A percentile compares a stretch with the other conserved stretches of the same genome.
phyloP scores from a whole-genome alignment of 2,113 vertebrate genomes.

The Etheostoma spectabile region DNA sequence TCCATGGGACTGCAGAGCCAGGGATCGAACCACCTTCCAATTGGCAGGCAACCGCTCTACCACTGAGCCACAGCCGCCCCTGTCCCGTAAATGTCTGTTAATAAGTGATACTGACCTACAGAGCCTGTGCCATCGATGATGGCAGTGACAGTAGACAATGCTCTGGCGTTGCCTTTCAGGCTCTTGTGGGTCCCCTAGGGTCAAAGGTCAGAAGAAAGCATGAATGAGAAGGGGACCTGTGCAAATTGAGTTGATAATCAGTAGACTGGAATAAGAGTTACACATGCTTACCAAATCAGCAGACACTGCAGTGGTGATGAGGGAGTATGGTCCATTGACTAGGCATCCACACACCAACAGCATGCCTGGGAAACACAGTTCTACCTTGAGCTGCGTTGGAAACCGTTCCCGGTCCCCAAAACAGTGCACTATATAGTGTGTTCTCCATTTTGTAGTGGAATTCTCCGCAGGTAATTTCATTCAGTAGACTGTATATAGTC shows the following conservation, averaged over 20 bases:
- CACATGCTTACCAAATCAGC: slow-evolving; percentile 91
- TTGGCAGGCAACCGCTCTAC: no score
- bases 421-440: no score
- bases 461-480: no score
- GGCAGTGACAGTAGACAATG: slow-evolving; percentile 93
- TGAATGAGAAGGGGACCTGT: not conserved
- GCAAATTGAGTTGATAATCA: not conserved
- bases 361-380: slow-evolving; percentile 85
- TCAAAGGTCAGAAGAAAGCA: slow-evolving; percentile 11
- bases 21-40: no score
- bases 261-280: not conserved
- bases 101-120: slow-evolving; percentile 71
- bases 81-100: not conserved
- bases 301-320: slow-evolving; percentile 96
- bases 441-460: no score
- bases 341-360: slow-evolving; percentile 90
- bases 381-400: no score
- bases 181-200: slow-evolving; percentile 93
- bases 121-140: slow-evolving; percentile 97
- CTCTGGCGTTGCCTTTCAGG: slow-evolving; percentile 92
- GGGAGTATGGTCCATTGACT: slow-evolving; percentile 94
- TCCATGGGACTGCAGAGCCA: no score
- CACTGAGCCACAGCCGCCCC: no score
- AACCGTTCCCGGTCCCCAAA: no score
- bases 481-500: no score